phyloP scores from a whole-genome alignment of 2,888 invertebrate species.

The Machimus rusticus region DNA sequence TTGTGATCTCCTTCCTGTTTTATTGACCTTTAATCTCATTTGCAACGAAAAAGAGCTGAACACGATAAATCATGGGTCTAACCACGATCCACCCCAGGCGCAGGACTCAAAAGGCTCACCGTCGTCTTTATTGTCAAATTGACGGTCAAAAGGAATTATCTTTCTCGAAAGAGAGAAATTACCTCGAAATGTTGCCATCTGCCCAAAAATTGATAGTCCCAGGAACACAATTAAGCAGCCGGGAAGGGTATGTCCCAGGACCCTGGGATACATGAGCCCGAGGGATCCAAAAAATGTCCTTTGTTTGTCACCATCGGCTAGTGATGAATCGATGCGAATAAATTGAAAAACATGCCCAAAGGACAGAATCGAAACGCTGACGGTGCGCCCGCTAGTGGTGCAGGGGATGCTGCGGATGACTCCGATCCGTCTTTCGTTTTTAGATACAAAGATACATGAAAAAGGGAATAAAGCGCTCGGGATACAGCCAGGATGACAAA shows the following conservation, averaged over 20 bases:
- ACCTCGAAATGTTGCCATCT: conserved; percentile 46
- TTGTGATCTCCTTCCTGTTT: background rate
- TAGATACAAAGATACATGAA: background rate
- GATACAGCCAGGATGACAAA: background rate
- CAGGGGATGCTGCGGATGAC: background rate
- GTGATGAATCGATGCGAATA: conserved; percentile 43
- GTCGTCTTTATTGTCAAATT: conserved; percentile 40
- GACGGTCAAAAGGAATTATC: conserved; percentile 43
- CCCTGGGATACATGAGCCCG: background rate
- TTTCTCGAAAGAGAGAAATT: conserved; percentile 43
- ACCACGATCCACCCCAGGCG: conserved; percentile 21
- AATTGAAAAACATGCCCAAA: conserved; percentile 34
- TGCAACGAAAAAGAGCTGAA: background rate
- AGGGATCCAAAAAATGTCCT: background rate
- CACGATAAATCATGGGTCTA: conserved; percentile 16
- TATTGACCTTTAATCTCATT: conserved; percentile 26
- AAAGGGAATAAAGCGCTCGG: background rate
- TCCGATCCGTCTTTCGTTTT: background rate
- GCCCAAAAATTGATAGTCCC: conserved; percentile 42
- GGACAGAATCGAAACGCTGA: background rate
- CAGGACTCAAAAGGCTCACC: conserved; percentile 10
- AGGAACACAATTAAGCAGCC: conserved; percentile 43
- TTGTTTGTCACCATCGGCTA: conserved; percentile 39
- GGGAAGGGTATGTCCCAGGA: background rate
- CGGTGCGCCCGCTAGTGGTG: background rate